Evolutionary conservation across 2,888 invertebrate genomes (phyloP).

Genomic region (Oegoconia quadripuncta): DNA sequence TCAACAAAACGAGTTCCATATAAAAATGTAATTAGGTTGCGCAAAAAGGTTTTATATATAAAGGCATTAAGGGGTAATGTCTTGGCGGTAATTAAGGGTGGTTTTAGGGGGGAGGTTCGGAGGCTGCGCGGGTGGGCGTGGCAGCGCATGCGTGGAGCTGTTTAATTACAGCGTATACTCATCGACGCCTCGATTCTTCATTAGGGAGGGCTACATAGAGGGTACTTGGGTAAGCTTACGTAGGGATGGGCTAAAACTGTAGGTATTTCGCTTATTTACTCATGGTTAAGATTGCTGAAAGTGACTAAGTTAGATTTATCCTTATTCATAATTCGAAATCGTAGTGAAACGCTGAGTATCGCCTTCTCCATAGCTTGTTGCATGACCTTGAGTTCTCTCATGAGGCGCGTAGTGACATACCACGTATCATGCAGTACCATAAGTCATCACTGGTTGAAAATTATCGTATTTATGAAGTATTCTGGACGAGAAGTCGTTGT

Average conservation of each 20-base stretch:
- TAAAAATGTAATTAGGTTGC: not conserved
- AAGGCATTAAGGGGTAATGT: conserved; percentile 72
- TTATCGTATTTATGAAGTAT: too few relatives aligned
- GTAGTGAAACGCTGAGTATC: too few relatives aligned
- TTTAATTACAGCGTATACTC: conserved; percentile 72
- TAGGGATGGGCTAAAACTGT: conserved; percentile 20
- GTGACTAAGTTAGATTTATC: too few relatives aligned
- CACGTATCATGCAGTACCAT: too few relatives aligned
- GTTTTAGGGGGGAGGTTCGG: conserved; percentile 39
- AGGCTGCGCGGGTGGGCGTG: conserved; percentile 75
- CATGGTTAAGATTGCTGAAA: too few relatives aligned
- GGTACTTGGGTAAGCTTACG: conserved; percentile 17
- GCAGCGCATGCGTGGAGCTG: conserved; percentile 65
- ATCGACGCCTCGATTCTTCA: conserved; percentile 69
- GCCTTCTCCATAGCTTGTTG: too few relatives aligned
- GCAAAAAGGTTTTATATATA: conserved; percentile 47
- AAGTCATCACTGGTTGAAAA: too few relatives aligned
- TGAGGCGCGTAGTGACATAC: too few relatives aligned
- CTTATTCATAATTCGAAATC: too few relatives aligned
- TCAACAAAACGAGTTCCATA: not conserved
- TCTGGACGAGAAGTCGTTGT: too few relatives aligned
- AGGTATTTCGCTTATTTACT: too few relatives aligned
- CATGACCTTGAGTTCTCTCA: too few relatives aligned
- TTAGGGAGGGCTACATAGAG: conserved; percentile 47
- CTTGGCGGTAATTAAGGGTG: conserved; percentile 70